Conservation (phyloP, 1,140 invertebrate genomes). For the Pseudobourletiella spinata region DNA sequence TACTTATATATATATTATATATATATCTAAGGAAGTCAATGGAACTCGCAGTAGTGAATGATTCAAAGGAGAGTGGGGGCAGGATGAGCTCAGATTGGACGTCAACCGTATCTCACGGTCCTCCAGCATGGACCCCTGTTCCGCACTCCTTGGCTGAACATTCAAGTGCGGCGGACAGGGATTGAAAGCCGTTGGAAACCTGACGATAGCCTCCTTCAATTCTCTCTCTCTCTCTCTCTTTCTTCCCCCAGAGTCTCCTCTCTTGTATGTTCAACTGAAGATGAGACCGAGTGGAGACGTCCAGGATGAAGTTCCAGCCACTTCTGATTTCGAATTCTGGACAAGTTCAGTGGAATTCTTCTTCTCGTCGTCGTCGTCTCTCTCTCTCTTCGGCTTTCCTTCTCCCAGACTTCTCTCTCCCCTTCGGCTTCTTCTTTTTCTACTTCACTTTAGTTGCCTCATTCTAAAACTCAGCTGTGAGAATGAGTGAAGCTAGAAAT, state of each 20-base stretch:
- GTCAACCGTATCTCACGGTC: too few species aligned
- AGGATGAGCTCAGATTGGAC: too few species aligned
- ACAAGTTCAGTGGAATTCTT: conserved; percentile 15
- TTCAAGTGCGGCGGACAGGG: background rate
- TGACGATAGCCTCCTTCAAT: too few species aligned
- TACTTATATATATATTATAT: too few species aligned
- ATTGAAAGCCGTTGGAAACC: background rate
- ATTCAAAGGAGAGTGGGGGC: too few species aligned
- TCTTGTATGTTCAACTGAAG: background rate
- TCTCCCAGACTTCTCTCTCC: background rate
- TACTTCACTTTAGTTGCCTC: conserved; percentile 10
- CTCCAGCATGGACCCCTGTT: too few species aligned
- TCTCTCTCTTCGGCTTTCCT: background rate
- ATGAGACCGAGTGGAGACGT: background rate
- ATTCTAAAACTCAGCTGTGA: conserved; percentile 14
- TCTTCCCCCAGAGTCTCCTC: background rate
- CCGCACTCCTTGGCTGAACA: too few species aligned
- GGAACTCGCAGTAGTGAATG: too few species aligned
- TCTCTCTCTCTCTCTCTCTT: too few species aligned
- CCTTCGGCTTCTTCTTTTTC: background rate
- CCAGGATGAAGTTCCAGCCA: background rate
- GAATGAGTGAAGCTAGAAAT: background rate
- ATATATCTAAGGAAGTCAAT: too few species aligned
- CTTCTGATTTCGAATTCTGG: conserved; percentile 19
- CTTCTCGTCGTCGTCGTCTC: background rate